Evolutionary conservation across 2,797 vertebrate genomes (phyloP).

Genomic region (Pogoniulus pusillus): DNA sequence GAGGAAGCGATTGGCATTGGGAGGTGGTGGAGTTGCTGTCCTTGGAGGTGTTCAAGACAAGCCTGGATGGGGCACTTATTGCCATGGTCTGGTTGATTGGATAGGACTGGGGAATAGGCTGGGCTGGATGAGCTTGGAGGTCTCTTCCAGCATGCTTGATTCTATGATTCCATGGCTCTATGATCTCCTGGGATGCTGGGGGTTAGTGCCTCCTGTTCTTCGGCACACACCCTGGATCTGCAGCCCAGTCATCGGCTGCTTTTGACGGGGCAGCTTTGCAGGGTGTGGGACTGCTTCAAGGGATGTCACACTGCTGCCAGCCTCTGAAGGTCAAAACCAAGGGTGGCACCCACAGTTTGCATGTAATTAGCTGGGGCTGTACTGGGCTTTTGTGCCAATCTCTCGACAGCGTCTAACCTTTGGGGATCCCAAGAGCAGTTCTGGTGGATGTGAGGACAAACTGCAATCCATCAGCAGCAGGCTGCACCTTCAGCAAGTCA

Average conservation of each 20-base stretch:
- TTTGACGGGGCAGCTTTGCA: constrained; percentile 37
- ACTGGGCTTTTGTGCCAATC: constrained; percentile 75
- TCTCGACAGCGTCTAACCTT: constrained; percentile 73
- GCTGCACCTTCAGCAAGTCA: constrained; percentile 2
- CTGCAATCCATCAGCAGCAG: constrained; percentile 43
- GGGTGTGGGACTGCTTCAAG: constrained; percentile 9
- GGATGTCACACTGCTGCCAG: constrained; percentile 68
- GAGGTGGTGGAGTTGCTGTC: no score
- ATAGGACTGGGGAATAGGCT: no score
- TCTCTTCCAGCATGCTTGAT: no score
- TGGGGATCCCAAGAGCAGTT: constrained; percentile 67
- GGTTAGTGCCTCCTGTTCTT: constrained; percentile 17
- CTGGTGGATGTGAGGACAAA: constrained; percentile 71
- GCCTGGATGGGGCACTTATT: no score
- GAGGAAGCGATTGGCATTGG: no score
- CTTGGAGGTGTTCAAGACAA: no score
- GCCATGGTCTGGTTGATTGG: no score
- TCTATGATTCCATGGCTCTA: no score
- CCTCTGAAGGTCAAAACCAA: constrained; percentile 77
- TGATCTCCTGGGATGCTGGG: not conserved
- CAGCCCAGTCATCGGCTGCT: not conserved
- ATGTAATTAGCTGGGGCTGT: constrained; percentile 80
- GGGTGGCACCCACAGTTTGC: constrained; percentile 75
- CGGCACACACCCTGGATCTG: not conserved
- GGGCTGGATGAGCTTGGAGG: no score